These are phyloP conservation scores for Seira sanloemensis DNA, from an alignment of 2,888 invertebrate genomes.

Conservation along the genomic window DNA sequence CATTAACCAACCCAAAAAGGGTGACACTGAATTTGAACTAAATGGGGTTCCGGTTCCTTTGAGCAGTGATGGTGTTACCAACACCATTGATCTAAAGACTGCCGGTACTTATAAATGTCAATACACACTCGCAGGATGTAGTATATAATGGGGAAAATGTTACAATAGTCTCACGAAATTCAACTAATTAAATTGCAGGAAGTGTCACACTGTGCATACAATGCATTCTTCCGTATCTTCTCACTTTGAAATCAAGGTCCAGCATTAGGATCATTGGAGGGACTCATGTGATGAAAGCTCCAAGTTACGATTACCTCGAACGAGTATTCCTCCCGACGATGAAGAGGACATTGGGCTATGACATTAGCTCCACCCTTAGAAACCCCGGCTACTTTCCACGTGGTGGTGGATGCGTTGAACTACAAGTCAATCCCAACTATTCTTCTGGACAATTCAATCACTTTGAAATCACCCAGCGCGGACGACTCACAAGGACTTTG, in stretches of 20 bases:
- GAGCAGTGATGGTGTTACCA: conserved; percentile 15
- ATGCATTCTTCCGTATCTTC: conserved; percentile 68
- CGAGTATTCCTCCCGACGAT: conserved; percentile 65
- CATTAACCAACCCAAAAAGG: conserved; percentile 31
- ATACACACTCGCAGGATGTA: no score
- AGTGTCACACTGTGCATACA: conserved; percentile 67
- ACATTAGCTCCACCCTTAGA: conserved; percentile 38
- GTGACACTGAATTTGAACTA: conserved; percentile 65
- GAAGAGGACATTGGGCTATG: conserved; percentile 61
- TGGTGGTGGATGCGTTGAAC: conserved; percentile 69
- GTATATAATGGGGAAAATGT: no score
- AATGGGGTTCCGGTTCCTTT: conserved; percentile 53
- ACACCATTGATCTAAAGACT: conserved; percentile 67
- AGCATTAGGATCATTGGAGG: conserved; percentile 67
- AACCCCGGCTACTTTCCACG: conserved; percentile 69
- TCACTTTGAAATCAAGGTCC: conserved; percentile 58
- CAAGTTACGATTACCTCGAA: conserved; percentile 68
- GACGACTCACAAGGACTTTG: conserved; percentile 43
- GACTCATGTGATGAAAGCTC: conserved; percentile 70
- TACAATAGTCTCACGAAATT: no score
- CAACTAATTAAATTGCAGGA: conserved; percentile 39
- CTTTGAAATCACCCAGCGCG: conserved; percentile 54
- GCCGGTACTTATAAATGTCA: conserved; percentile 63
- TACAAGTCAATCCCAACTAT: conserved; percentile 51
- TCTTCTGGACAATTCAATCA: conserved; percentile 49